phyloP scores from a whole-genome alignment of 2,888 invertebrate species.

The Danaus chrysippus region DNA sequence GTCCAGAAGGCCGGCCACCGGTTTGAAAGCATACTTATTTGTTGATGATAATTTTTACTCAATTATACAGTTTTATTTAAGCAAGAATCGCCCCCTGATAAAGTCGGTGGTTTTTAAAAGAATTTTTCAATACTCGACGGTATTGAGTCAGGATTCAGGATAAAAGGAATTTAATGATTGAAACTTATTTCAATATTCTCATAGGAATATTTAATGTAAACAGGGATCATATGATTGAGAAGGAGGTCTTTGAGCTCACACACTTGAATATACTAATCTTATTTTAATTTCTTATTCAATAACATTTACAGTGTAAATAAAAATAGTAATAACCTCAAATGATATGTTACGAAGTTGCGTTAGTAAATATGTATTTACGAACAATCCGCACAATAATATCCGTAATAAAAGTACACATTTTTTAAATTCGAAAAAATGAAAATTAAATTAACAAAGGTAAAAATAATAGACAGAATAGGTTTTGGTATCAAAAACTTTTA shows the following conservation, averaged over 20 bases:
- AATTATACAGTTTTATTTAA: not conserved
- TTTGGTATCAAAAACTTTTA: not conserved
- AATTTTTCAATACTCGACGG: conserved; percentile 62
- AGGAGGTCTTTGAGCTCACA: not conserved
- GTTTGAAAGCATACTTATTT: not conserved
- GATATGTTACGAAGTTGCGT: too few species aligned
- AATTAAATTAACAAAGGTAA: too few species aligned
- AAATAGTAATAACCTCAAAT: too few species aligned
- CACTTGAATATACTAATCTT: not conserved
- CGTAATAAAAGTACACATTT: too few species aligned
- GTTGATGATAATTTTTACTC: not conserved
- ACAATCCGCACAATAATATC: too few species aligned
- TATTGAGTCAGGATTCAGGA: conserved; percentile 57
- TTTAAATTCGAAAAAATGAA: too few species aligned
- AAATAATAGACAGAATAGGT: too few species aligned
- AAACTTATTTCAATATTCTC: conserved; percentile 37
- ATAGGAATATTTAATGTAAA: conserved; percentile 5
- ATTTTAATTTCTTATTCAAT: not conserved
- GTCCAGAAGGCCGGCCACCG: not conserved
- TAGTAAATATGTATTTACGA: too few species aligned
- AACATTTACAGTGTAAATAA: too few species aligned
- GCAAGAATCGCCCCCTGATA: conserved; percentile 24
- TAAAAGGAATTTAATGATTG: conserved; percentile 55
- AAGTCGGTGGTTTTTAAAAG: conserved; percentile 36
- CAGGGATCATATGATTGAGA: not conserved